Evolutionary conservation across 2,797 vertebrate genomes (phyloP).

Genomic region (Leuciscus waleckii): DNA sequence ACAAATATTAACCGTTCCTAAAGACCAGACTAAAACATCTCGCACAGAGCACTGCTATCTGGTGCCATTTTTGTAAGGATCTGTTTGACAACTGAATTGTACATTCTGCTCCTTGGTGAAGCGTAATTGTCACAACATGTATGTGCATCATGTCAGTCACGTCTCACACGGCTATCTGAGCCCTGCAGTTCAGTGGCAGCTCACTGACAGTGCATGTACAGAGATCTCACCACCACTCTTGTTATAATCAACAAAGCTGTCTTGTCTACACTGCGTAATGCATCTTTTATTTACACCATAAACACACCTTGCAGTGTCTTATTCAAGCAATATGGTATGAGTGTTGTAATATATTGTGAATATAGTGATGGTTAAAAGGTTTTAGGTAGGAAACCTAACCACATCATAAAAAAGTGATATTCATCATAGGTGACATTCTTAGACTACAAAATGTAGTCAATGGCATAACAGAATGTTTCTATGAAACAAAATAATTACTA

Average conservation of each 20-base stretch:
- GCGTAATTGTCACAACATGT: conserved; percentile 20
- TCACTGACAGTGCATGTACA: conserved; percentile 1
- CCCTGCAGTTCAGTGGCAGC: conserved; percentile 19
- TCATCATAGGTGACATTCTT: not conserved
- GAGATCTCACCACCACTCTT: conserved; percentile 15
- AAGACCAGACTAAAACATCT: not conserved
- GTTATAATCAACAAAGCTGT: conserved; percentile 28
- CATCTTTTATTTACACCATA: conserved; percentile 14
- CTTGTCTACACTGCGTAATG: not conserved
- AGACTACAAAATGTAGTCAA: not conserved
- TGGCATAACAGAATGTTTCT: not conserved
- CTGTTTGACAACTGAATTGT: conserved; percentile 21
- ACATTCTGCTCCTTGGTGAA: conserved; percentile 19
- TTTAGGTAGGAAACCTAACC: not conserved
- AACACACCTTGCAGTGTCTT: not conserved
- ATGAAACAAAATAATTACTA: too few relatives aligned
- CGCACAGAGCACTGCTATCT: not conserved
- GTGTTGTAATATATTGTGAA: not conserved
- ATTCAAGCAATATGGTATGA: not conserved
- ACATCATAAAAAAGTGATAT: too few relatives aligned
- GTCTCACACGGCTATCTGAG: not conserved
- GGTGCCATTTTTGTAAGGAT: conserved; percentile 17
- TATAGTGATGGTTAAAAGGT: not conserved
- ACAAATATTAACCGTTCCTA: not conserved
- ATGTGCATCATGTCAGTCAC: conserved; percentile 11